phyloP scores from a whole-genome alignment of 2,888 invertebrate species.

The Rapana venosa region DNA sequence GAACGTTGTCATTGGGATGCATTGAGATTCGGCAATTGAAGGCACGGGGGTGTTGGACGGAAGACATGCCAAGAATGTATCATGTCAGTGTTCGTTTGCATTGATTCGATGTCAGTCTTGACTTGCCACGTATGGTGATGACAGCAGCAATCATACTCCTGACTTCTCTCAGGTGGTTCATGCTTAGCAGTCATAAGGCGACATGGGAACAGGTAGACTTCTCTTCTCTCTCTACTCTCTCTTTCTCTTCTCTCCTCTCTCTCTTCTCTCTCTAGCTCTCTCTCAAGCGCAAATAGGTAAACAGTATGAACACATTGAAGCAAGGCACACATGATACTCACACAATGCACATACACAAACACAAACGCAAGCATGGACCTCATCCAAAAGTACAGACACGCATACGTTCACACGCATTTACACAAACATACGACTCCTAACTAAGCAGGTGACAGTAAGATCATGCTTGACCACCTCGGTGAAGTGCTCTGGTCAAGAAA shows the following conservation, averaged over 20 bases:
- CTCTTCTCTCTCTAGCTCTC: neutral
- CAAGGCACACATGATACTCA: neutral
- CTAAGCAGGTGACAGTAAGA: neutral
- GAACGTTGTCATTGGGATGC: too few species aligned
- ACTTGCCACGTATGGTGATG: too few species aligned
- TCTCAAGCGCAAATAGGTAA: neutral
- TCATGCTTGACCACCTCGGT: neutral
- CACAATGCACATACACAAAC: neutral
- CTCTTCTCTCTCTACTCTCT: neutral
- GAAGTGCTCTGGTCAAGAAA: neutral
- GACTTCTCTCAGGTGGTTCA: too few species aligned
- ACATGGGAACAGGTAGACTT: too few species aligned
- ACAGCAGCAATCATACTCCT: too few species aligned
- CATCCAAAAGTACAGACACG: neutral
- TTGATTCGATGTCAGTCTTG: too few species aligned
- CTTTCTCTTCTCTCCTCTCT: neutral
- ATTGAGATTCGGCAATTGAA: too few species aligned
- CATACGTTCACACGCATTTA: neutral
- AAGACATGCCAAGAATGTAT: too few species aligned
- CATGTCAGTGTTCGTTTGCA: too few species aligned
- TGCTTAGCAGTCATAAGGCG: too few species aligned
- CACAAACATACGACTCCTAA: neutral
- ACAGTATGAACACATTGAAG: too few species aligned
- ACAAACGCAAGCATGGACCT: neutral
- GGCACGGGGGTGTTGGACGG: too few species aligned